phyloP scores from a whole-genome alignment of 1,140 invertebrate species.

The Formica selysi region DNA sequence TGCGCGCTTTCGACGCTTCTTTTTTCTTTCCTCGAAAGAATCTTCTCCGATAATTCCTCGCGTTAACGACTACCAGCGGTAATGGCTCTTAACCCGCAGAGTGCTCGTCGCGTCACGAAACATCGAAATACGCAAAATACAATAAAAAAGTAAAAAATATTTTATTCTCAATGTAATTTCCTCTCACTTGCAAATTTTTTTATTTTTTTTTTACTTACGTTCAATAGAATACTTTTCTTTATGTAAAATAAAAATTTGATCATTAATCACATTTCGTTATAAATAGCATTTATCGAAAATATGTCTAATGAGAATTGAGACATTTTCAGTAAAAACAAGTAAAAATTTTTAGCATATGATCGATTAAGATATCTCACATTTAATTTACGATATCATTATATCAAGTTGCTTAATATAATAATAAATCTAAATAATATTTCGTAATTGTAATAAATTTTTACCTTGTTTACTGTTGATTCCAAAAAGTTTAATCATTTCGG shows the following conservation, averaged over 20 bases:
- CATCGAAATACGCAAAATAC: not conserved
- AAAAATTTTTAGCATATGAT: slow-evolving; percentile 5
- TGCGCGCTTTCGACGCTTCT: slow-evolving; percentile 46
- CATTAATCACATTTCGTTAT: not conserved
- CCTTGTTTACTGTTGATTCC: not conserved
- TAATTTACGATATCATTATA: slow-evolving; percentile 11
- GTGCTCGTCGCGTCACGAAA: slow-evolving; percentile 42
- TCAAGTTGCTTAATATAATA: not conserved
- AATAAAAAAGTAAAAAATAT: not conserved
- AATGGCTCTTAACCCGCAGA: slow-evolving; percentile 53
- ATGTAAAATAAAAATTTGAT: not conserved
- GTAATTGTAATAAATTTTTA: not conserved
- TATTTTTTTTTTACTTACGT: not conserved
- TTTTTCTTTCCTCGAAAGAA: slow-evolving; percentile 28
- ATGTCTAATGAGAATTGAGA: not conserved
- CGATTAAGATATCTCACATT: not conserved
- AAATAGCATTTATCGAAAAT: not conserved
- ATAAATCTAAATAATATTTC: not conserved
- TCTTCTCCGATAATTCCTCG: slow-evolving; percentile 52
- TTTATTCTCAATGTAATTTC: not conserved
- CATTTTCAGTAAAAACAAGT: not conserved
- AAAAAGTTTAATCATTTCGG: not conserved
- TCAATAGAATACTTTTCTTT: not conserved
- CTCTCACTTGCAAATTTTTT: not conserved
- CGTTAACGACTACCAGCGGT: slow-evolving; percentile 53